Conservation (phyloP, 2,113 vertebrate genomes). For the Pelobates fuscus region DNA sequence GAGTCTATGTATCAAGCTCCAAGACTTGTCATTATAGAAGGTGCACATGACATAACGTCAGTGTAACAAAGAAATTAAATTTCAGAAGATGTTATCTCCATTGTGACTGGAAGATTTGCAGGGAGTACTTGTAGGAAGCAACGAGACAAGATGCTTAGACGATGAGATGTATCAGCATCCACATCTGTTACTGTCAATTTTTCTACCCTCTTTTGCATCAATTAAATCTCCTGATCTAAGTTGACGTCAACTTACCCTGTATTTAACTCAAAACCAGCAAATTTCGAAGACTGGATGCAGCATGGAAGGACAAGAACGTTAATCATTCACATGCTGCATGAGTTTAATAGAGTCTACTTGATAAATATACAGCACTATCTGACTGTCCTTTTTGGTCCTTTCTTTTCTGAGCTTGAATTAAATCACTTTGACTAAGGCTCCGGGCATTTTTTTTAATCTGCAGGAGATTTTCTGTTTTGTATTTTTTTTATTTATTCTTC, state of each 20-base stretch:
- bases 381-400: constrained; percentile 21
- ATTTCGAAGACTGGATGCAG: background rate
- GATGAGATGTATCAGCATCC: background rate
- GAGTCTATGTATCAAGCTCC: constrained; percentile 3
- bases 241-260: constrained; percentile 20
- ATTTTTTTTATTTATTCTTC: background rate
- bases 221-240: constrained; percentile 27
- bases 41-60: constrained; percentile 26
- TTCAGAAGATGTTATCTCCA: constrained; percentile 40
- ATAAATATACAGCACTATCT: constrained; percentile 3
- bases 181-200: constrained; percentile 36
- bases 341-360: constrained; percentile 16
- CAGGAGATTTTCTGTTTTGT: background rate
- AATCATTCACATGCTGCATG: constrained; percentile 14
- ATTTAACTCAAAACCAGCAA: constrained; percentile 31
- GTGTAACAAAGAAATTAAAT: constrained; percentile 27
- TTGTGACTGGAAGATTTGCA: constrained; percentile 16
- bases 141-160: background rate
- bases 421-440: constrained; percentile 11
- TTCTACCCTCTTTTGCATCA: constrained; percentile 28
- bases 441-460: background rate
- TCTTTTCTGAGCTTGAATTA: background rate
- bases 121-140: constrained; percentile 10
- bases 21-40: constrained; percentile 25
- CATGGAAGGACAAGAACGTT: constrained; percentile 9